Percentiles rank a stretch among this genome's conserved stretches.
phyloP scores from a whole-genome alignment of 2,888 invertebrate genomes.

The Yponomeuta evonymella region DNA sequence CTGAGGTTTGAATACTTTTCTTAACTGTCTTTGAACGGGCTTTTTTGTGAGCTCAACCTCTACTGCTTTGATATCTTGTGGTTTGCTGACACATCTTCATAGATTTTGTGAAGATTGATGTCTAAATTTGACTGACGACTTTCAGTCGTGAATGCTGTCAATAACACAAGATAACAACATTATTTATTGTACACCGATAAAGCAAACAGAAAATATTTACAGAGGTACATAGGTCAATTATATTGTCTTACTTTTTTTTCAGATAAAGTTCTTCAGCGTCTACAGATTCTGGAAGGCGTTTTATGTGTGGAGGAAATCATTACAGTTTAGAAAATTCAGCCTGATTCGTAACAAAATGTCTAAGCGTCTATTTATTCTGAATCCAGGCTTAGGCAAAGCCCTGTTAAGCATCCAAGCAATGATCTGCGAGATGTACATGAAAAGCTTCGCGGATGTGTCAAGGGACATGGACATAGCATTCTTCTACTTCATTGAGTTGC shows the following conservation, averaged over 20 bases:
- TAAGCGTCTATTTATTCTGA: conserved; percentile 83
- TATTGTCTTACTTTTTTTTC: conserved; percentile 17
- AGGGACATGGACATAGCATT: conserved; percentile 70
- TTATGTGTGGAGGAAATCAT: conserved; percentile 85
- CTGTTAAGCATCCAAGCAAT: conserved; percentile 82
- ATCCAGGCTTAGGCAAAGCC: conserved; percentile 82
- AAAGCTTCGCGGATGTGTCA: conserved; percentile 78
- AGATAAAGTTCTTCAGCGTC: conserved; percentile 81
- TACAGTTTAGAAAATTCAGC: conserved; percentile 81
- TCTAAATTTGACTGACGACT: too few species aligned
- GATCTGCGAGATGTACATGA: conserved; percentile 78
- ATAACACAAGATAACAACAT: not conserved
- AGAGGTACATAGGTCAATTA: too few species aligned
- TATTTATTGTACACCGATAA: too few species aligned
- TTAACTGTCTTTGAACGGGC: not conserved
- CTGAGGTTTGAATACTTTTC: conserved; percentile 68
- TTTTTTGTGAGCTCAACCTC: not conserved
- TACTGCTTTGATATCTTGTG: not conserved
- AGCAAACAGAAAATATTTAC: too few species aligned
- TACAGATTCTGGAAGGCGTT: conserved; percentile 88
- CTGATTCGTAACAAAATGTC: conserved; percentile 76
- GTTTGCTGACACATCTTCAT: not conserved
- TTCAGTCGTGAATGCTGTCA: not conserved
- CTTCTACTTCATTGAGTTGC: conserved; percentile 83
- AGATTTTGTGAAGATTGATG: too few species aligned